phyloP scores from a whole-genome alignment of 2,113 vertebrate species.

The Oostethus manadensis region DNA sequence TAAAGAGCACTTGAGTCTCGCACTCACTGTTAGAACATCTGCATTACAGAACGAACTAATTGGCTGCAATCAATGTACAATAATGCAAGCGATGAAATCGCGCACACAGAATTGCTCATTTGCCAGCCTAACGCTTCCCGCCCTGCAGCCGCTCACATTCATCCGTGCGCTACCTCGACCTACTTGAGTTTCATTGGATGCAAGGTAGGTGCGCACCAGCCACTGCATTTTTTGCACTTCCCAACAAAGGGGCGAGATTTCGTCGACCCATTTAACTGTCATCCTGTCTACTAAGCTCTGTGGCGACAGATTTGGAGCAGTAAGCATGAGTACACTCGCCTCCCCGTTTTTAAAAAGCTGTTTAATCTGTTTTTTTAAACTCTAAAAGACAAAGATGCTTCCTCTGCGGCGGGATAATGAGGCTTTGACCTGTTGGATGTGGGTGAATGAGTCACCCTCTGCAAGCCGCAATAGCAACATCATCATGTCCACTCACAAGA shows the following conservation, averaged over 20 bases:
- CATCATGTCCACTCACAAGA: constrained; percentile 1
- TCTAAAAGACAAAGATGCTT: constrained; percentile 23
- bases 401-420: constrained; percentile 18
- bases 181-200: constrained; percentile 28
- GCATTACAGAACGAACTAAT: neutral
- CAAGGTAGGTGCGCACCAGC: constrained; percentile 24
- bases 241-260: constrained; percentile 27
- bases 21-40: constrained; percentile 5
- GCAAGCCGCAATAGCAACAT: constrained; percentile 2
- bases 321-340: constrained; percentile 24
- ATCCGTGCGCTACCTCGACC: constrained; percentile 21
- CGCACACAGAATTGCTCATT: constrained; percentile 24
- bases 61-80: no score
- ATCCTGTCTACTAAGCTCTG: constrained; percentile 34
- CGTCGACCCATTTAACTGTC: constrained; percentile 50
- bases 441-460: neutral
- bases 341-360: constrained; percentile 24
- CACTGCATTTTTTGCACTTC: constrained; percentile 21
- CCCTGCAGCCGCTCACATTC: constrained; percentile 15
- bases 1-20: constrained; percentile 10
- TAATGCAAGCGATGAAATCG: constrained; percentile 6
- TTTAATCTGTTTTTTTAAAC: constrained; percentile 14
- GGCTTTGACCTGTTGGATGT: constrained; percentile 15
- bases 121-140: constrained; percentile 9
- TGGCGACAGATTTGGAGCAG: constrained; percentile 44